These are phyloP conservation scores for Tapirus terrestris DNA, from an alignment of 2,113 vertebrate species.

Conservation along the genomic window DNA sequence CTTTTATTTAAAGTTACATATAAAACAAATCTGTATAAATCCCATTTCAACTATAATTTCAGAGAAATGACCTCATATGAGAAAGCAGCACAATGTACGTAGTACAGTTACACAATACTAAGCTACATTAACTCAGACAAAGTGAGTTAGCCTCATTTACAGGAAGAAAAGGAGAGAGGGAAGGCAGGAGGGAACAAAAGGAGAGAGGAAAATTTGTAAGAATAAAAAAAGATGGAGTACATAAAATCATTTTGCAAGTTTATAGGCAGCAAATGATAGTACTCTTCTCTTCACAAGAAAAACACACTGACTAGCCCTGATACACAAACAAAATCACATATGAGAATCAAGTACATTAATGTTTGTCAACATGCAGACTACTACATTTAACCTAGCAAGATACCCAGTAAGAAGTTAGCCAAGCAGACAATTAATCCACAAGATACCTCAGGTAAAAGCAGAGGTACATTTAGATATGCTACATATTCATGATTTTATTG, in stretches of 20 bases:
- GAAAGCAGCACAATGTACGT: neutral
- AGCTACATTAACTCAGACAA: neutral
- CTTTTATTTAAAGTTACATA: conserved; percentile 8
- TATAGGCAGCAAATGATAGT: neutral
- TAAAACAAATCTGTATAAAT: conserved; percentile 34
- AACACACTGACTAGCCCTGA: neutral
- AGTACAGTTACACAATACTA: neutral
- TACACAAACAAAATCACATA: neutral
- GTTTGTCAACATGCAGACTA: neutral
- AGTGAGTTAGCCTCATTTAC: neutral
- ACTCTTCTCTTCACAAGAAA: neutral
- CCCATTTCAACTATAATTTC: neutral
- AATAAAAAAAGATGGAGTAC: neutral
- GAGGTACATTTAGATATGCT: neutral
- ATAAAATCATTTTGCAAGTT: neutral
- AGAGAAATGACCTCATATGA: neutral
- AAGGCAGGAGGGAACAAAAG: neutral
- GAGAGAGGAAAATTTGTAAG: neutral
- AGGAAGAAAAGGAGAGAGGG: neutral
- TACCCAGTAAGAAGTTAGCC: neutral
- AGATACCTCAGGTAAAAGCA: neutral
- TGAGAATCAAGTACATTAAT: neutral
- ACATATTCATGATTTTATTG: neutral
- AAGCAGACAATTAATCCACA: neutral
- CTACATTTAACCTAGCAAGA: neutral